These are phyloP conservation scores for Bombylius discolor DNA, from an alignment of 2,888 invertebrate genomes.

Conservation along the genomic window DNA sequence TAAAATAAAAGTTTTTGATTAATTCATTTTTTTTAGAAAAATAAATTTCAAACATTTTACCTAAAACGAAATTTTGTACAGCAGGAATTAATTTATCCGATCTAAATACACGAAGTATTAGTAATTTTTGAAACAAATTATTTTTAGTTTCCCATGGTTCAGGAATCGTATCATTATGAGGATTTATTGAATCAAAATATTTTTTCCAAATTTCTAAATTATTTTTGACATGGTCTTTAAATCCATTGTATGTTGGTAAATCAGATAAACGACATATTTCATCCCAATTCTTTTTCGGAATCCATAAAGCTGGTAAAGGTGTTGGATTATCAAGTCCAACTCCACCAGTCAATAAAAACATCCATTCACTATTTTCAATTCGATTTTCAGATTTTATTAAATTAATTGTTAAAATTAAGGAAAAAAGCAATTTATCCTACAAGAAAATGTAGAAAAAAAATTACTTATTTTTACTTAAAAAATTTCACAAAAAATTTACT, in stretches of 20 bases:
- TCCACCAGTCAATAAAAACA: slow-evolving; percentile 80
- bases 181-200: slow-evolving; percentile 61
- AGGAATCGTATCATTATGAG: slow-evolving; percentile 58
- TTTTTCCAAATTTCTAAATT: slow-evolving; percentile 53
- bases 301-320: slow-evolving; percentile 56
- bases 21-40: not conserved
- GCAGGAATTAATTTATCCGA: slow-evolving; percentile 78
- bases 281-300: slow-evolving; percentile 61
- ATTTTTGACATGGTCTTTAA: slow-evolving; percentile 49
- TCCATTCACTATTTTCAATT: slow-evolving; percentile 55
- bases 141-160: slow-evolving; percentile 52
- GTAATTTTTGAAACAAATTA: slow-evolving; percentile 56
- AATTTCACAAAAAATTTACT: slow-evolving; percentile 35
- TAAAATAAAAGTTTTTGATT: not conserved
- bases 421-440: slow-evolving; percentile 82
- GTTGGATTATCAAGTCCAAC: slow-evolving; percentile 63
- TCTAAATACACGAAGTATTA: slow-evolving; percentile 67
- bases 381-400: slow-evolving; percentile 48
- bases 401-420: slow-evolving; percentile 60
- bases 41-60: slow-evolving; percentile 27
- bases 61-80: slow-evolving; percentile 55
- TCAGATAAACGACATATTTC: slow-evolving; percentile 53
- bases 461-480: not conserved
- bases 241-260: slow-evolving; percentile 41
- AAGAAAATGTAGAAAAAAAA: not conserved